These are phyloP conservation scores for Eristalis pertinax DNA, from an alignment of 2,888 invertebrate species.

Conservation along the genomic window DNA sequence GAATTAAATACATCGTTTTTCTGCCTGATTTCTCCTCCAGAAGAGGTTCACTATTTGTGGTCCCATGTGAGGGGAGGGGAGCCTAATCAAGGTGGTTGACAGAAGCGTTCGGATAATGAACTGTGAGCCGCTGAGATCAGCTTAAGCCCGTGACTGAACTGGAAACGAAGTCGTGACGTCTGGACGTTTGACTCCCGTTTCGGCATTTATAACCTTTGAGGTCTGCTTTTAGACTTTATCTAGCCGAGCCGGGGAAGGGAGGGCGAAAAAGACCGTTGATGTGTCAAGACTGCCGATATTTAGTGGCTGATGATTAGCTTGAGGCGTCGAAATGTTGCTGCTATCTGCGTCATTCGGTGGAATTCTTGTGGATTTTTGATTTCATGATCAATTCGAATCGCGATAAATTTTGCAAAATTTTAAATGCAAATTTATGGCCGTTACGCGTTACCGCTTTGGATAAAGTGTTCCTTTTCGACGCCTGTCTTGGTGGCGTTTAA, in stretches of 20 bases:
- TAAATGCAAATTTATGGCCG: too few relatives aligned
- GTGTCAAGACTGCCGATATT: too few relatives aligned
- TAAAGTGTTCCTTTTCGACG: too few relatives aligned
- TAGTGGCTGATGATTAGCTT: too few relatives aligned
- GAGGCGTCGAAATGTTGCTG: too few relatives aligned
- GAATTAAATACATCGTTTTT: slow-evolving; percentile 9
- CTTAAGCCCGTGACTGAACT: background rate
- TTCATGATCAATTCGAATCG: too few relatives aligned
- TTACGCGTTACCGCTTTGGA: too few relatives aligned
- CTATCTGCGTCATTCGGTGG: too few relatives aligned
- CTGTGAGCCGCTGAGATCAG: background rate
- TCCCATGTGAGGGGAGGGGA: background rate
- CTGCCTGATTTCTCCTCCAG: background rate
- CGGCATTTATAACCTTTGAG: background rate
- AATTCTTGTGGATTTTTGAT: too few relatives aligned
- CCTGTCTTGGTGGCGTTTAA: too few relatives aligned
- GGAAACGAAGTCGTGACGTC: background rate
- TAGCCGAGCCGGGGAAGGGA: background rate
- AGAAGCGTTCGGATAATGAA: background rate
- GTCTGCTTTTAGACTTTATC: background rate
- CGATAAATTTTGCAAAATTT: too few relatives aligned
- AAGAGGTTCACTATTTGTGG: background rate
- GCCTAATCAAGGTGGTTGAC: background rate
- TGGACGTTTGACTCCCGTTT: background rate
- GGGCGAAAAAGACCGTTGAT: too few relatives aligned